Evolutionary conservation across 2,888 invertebrate genomes (phyloP).

Genomic region (Drosophila multiciliata): DNA sequence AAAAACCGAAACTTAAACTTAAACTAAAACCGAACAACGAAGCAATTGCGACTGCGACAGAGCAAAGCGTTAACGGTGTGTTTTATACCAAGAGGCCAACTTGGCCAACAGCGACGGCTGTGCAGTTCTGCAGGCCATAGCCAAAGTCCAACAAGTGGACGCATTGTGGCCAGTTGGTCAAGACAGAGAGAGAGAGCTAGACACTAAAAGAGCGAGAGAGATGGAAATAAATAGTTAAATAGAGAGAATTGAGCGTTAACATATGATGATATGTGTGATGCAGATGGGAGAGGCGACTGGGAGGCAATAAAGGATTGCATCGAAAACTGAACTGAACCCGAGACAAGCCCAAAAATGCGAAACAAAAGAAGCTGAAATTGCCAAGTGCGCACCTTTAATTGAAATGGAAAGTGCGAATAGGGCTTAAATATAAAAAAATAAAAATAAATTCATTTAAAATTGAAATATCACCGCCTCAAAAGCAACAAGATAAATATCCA

Average conservation of each 20-base stretch:
- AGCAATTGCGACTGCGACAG: slow-evolving; percentile 71
- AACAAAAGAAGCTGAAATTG: slow-evolving; percentile 37
- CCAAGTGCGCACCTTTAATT: slow-evolving; percentile 72
- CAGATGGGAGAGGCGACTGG: slow-evolving; percentile 37
- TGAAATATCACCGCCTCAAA: slow-evolving; percentile 43
- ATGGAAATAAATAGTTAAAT: neutral
- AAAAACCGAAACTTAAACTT: slow-evolving; percentile 46
- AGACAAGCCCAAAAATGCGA: slow-evolving; percentile 41
- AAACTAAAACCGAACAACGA: slow-evolving; percentile 56
- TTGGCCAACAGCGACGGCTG: slow-evolving; percentile 42
- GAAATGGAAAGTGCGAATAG: slow-evolving; percentile 68
- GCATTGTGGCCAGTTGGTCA: slow-evolving; percentile 44
- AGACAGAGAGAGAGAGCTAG: slow-evolving; percentile 1
- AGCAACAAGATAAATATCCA: slow-evolving; percentile 26
- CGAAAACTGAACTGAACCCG: slow-evolving; percentile 4
- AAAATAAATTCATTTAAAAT: slow-evolving; percentile 76
- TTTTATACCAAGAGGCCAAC: slow-evolving; percentile 63
- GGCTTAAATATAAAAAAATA: slow-evolving; percentile 36
- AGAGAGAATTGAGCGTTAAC: neutral
- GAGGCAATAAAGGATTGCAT: slow-evolving; percentile 43
- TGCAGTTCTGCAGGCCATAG: slow-evolving; percentile 51
- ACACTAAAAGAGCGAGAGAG: neutral
- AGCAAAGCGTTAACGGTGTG: slow-evolving; percentile 57
- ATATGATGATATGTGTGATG: slow-evolving; percentile 17
- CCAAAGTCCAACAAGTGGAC: slow-evolving; percentile 54